Base-by-base conservation (phyloP, 1,140 invertebrate species). In the Rhopalosiphum padi region DNA sequence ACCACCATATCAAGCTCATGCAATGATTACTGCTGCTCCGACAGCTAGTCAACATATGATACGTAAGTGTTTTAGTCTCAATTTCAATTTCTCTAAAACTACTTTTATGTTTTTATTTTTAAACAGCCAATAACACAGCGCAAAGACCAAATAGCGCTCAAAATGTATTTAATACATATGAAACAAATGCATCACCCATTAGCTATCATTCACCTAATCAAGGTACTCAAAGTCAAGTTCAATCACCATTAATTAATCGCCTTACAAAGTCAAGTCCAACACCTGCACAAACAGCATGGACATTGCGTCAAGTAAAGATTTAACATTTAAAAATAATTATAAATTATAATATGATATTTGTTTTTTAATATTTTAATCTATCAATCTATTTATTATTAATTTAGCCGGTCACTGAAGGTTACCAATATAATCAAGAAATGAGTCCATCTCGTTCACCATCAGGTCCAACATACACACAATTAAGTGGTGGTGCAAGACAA, bases 391-490 rank as follows among this genome's bases (percentile, higher is more conserved):
- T 93, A 7, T 43, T 87, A 18, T 86, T 87, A 25, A 22, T 77
- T 88, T 94, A 94, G 85, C 94, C 94, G 46, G 94, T 94, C 25
- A 94, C 96, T 60, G 97, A 97, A 95, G 96, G 96, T 43, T 97
- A 97, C 95, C 96, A 97, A 93, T 97, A 97, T 95, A 97, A 96
- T 96, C 98, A 97, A 95, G 91, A 93, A 93, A 97, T 97, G 94
- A 98, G 97, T 96, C 98, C 97, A 18, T 96, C 96, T 82, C 96
- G 97, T 94, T 98, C 97, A 94, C 97, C 97, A 55, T 97, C 96
- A 95, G 97, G 97, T 94, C 98, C 97, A 37, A 98, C 97, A 23
- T 98, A 98, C 95, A 98, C 97, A 94, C 98, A 98, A 95, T 96
- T 98, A 15, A 97, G 97, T 95, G 97, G 97, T 48, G 96, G 96